Percentiles rank a stretch among this genome's conserved stretches.
These are phyloP conservation scores for Wasmannia auropunctata DNA, from an alignment of 1,140 invertebrate species.

Conservation along the genomic window DNA sequence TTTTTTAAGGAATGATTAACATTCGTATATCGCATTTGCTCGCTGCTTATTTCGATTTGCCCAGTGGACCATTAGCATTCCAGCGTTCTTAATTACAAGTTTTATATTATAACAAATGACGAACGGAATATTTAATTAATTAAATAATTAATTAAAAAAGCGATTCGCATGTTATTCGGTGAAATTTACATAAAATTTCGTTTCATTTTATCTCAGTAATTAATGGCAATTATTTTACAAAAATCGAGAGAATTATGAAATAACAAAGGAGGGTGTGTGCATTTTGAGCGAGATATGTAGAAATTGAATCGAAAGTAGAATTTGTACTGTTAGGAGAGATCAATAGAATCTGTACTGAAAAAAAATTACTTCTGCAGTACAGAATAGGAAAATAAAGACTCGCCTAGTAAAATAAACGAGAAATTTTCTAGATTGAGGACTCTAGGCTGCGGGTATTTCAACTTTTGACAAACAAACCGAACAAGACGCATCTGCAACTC, in stretches of 20 bases:
- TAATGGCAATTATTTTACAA: neutral
- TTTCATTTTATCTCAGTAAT: neutral
- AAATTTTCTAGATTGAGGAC: neutral
- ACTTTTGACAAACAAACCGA: constrained; percentile 7
- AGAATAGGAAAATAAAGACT: neutral
- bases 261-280: neutral
- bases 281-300: neutral
- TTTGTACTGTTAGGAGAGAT: neutral
- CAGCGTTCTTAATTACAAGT: neutral
- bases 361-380: neutral
- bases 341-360: neutral
- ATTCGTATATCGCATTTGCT: neutral
- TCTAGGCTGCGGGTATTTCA: neutral
- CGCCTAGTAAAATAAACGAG: neutral
- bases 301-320: neutral
- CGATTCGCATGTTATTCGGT: neutral
- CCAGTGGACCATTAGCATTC: neutral
- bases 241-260: neutral
- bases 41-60: neutral
- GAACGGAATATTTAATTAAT: constrained; percentile 6
- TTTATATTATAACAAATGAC: neutral
- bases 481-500: constrained; percentile 9
- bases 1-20: neutral
- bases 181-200: neutral
- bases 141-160: constrained; percentile 21